Evolutionary conservation across 2,113 vertebrate species (phyloP).

Genomic region (Glaucomys volans): DNA sequence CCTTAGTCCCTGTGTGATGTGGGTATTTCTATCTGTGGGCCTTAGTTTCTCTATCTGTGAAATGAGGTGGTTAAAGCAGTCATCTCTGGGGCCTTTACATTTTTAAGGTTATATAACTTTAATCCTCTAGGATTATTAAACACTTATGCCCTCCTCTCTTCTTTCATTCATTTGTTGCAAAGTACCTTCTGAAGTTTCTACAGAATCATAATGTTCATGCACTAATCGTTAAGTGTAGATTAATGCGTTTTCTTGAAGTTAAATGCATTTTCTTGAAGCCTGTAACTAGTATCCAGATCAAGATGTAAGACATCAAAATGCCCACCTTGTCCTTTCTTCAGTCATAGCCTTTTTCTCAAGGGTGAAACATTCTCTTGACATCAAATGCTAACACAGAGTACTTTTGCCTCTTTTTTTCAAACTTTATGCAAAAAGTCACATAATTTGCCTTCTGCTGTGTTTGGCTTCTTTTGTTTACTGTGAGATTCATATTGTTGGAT

Average conservation of each 20-base stretch:
- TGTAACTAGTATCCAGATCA: background rate
- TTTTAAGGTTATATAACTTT: background rate
- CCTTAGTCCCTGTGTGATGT: background rate
- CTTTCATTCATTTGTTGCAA: slow-evolving; percentile 3
- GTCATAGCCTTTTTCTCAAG: background rate
- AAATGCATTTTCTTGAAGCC: background rate
- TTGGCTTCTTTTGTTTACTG: background rate
- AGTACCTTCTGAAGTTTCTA: background rate
- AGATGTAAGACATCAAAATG: background rate
- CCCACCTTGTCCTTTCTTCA: background rate
- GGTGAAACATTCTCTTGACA: background rate
- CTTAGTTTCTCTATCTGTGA: background rate
- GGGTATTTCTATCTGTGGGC: background rate
- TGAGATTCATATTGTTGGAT: background rate
- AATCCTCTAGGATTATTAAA: background rate
- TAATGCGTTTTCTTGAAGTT: background rate
- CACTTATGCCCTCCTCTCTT: background rate
- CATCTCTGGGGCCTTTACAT: background rate
- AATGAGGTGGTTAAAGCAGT: background rate
- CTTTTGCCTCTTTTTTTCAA: background rate
- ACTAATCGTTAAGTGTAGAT: background rate
- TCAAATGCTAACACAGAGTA: background rate
- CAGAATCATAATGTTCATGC: background rate
- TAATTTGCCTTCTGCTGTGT: background rate
- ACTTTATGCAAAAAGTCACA: background rate